Conservation (phyloP, 2,797 vertebrate species). For the Sparus aurata region DNA sequence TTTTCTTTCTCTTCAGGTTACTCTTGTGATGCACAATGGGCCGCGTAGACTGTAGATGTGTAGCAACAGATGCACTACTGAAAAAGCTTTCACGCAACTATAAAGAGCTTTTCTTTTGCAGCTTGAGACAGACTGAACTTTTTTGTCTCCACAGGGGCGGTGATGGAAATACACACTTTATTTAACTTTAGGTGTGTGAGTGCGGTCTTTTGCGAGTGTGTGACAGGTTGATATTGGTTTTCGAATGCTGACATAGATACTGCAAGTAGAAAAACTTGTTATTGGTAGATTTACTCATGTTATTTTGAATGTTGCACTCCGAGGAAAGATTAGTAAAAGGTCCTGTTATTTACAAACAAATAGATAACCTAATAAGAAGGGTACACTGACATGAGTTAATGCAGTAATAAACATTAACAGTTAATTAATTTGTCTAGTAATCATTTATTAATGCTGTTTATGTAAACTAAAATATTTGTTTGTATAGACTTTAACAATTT, state of each 20-base stretch:
- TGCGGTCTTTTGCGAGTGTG: not conserved
- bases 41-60: constrained; percentile 15
- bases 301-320: not conserved
- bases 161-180: constrained; percentile 6
- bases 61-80: constrained; percentile 25
- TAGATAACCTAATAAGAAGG: too few relatives aligned
- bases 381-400: too few relatives aligned
- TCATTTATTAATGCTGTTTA: too few relatives aligned
- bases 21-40: constrained; percentile 36
- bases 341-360: too few relatives aligned
- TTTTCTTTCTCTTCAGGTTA: constrained; percentile 49
- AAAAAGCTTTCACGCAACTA: constrained; percentile 31
- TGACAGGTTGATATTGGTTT: not conserved
- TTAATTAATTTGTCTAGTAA: too few relatives aligned
- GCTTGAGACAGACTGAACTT: constrained; percentile 9
- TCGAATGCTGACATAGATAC: not conserved
- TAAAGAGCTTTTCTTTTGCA: constrained; percentile 19
- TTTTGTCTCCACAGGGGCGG: not conserved
- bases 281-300: not conserved
- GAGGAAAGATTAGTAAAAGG: not conserved
- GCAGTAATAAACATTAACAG: too few relatives aligned
- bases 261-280: not conserved
- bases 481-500: too few relatives aligned
- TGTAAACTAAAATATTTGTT: too few relatives aligned
- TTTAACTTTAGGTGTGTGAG: too few relatives aligned